Conservation (phyloP, 2,888 invertebrate genomes). For the Drosophila incognita region DNA sequence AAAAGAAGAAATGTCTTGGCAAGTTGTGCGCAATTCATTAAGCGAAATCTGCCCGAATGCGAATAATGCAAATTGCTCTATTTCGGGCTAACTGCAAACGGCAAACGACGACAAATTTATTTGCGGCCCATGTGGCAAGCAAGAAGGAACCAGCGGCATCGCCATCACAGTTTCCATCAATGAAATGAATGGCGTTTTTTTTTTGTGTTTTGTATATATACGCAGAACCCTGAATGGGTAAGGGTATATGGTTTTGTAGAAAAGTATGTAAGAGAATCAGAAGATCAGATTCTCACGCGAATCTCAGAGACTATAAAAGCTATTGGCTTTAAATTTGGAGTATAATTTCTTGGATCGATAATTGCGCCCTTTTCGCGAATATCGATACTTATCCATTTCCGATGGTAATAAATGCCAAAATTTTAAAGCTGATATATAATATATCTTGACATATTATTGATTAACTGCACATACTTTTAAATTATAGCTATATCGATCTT, state of each 20-base stretch:
- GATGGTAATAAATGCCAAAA: background rate
- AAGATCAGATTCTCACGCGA: too few species aligned
- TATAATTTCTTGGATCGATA: background rate
- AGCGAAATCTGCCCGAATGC: constrained; percentile 70
- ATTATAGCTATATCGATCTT: background rate
- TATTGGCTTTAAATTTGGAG: background rate
- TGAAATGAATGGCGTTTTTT: constrained; percentile 59
- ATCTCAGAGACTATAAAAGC: too few species aligned
- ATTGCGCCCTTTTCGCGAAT: background rate
- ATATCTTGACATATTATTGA: background rate
- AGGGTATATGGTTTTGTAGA: background rate
- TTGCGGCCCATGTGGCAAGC: constrained; percentile 59
- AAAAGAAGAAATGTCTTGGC: constrained; percentile 60
- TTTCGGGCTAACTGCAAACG: constrained; percentile 57
- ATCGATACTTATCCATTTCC: background rate
- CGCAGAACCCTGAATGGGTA: background rate
- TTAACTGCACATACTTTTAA: background rate
- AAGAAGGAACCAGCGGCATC: constrained; percentile 4
- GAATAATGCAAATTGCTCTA: constrained; percentile 78
- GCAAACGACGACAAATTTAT: constrained; percentile 73
- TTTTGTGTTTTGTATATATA: background rate
- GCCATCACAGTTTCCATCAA: constrained; percentile 59
- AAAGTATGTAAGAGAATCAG: background rate
- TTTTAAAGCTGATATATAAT: background rate
- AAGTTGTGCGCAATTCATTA: constrained; percentile 75